A percentile compares a stretch with the other conserved stretches of the same genome.
Conservation (phyloP, 1,140 invertebrate genomes). For the Macrotrachela quadricornifera region DNA sequence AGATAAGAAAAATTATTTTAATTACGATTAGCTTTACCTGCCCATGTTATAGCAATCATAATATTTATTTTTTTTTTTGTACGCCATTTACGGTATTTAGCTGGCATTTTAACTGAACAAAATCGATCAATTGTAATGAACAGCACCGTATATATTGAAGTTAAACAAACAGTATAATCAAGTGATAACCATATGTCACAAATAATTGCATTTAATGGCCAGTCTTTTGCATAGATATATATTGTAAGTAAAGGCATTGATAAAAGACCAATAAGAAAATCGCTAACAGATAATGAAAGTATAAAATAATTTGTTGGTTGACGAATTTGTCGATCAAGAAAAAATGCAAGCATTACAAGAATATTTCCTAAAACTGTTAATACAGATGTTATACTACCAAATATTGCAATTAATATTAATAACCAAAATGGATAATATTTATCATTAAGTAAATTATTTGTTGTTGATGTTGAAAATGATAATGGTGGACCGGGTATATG, state of each 20-base stretch:
- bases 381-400: too few species aligned
- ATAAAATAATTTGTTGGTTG: slow-evolving; percentile 99
- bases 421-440: too few species aligned
- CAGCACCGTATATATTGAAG: slow-evolving; percentile 95
- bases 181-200: slow-evolving; percentile 97
- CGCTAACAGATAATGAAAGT: slow-evolving; percentile 84
- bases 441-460: too few species aligned
- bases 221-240: slow-evolving; percentile 70
- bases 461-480: too few species aligned
- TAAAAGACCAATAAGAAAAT: slow-evolving; percentile 74
- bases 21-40: too few species aligned
- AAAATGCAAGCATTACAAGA: slow-evolving; percentile 83
- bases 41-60: slow-evolving; percentile 64
- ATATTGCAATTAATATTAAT: too few species aligned
- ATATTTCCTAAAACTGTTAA: slow-evolving; percentile 83
- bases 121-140: slow-evolving; percentile 94
- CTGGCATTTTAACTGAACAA: slow-evolving; percentile 95
- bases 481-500: too few species aligned
- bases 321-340: slow-evolving; percentile 81
- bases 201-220: slow-evolving; percentile 80
- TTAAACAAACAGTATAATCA: slow-evolving; percentile 93
- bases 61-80: slow-evolving; percentile 76
- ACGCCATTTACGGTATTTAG: slow-evolving; percentile 84
- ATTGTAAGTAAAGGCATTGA: slow-evolving; percentile 82
- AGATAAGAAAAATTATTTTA: too few species aligned